A percentile compares a stretch with the other conserved stretches of the same genome.
Evolutionary conservation across 1,140 invertebrate genomes (phyloP).

Genomic region (Drosophila varians): DNA sequence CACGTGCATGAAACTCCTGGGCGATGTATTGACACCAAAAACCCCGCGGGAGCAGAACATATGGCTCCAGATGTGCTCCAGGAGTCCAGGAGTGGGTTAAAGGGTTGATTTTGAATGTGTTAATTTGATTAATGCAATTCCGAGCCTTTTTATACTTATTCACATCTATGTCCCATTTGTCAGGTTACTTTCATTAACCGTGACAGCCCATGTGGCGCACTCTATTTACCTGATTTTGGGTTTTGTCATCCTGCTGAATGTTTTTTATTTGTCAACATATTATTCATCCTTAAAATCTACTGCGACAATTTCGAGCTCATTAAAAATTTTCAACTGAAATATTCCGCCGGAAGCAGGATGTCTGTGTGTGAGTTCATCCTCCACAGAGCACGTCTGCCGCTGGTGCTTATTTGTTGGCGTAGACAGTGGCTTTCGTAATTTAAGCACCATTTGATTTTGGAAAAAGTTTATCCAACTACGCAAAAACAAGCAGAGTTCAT

Average conservation of each 20-base stretch:
- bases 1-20: constrained; percentile 41
- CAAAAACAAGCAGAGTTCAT: background rate
- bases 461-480: background rate
- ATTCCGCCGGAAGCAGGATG: constrained; percentile 66
- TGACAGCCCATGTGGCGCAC: constrained; percentile 4
- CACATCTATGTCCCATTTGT: constrained; percentile 2
- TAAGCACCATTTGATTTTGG: constrained; percentile 5
- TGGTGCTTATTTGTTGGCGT: constrained; percentile 35
- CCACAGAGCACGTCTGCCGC: constrained; percentile 27
- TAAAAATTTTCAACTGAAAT: constrained; percentile 82
- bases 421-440: constrained; percentile 36
- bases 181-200: constrained; percentile 16
- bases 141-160: background rate
- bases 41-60: background rate
- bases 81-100: too few species aligned
- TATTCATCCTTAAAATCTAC: constrained; percentile 15
- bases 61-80: background rate
- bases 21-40: constrained; percentile 50
- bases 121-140: constrained; percentile 26
- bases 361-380: constrained; percentile 24
- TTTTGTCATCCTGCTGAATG: constrained; percentile 1
- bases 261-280: constrained; percentile 3
- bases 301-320: constrained; percentile 69
- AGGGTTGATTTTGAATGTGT: constrained; percentile 3
- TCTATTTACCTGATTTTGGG: constrained; percentile 22